Base-by-base conservation (phyloP, 2,888 invertebrate genomes). In the Quadroppia sp. region DNA sequence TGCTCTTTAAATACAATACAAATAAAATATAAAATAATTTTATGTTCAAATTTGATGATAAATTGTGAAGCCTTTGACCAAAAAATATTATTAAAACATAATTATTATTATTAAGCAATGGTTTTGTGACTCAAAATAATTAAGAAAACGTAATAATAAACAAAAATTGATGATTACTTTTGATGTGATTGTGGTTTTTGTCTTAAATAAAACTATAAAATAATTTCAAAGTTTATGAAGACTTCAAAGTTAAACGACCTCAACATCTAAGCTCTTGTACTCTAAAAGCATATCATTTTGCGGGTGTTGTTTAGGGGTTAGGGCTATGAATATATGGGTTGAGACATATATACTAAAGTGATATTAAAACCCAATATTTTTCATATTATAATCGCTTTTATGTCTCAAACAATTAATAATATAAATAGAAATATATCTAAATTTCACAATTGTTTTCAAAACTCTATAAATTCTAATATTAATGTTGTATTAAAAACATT, bases 231-330 rank as follows among this genome's bases (percentile, higher is more conserved):
- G 6, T 59, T 59, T 69, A 69, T 69, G 45, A 69, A 69, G 45
- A 69, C 25, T 69, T 13, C 20, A 42, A 15, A 56, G 42, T 69
- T 69, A 69, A 69, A 69, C 45, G 42, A 69, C 42, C 69, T 17
- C 25, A 69, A 69, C 42, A 64, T 64, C 17, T 69, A 45, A 69
- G 25, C 23, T 40, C 11, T 45, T 69, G 17, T 40, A 9, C 67
- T 42, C 67, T 32, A 64, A 40, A 45, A 42, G 17, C 11, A 67
- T 67, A 67, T 67, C 40, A 67, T 67, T n/a, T n/a, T 67, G 61
- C 61, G 61, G 61, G 61, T 61, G 61, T 64, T 64, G 64, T 64
- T 69, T 42, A 36, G 32, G 20, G 53, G 7, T 53, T n/a, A 53
- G 20, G 25, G 7, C 2, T 53, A 45, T 20, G 53, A 53, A 25